Percentiles rank a stretch among this genome's conserved stretches.
Evolutionary conservation across 2,797 vertebrate genomes (phyloP).

Genomic region (Thripadectes ignobilis): DNA sequence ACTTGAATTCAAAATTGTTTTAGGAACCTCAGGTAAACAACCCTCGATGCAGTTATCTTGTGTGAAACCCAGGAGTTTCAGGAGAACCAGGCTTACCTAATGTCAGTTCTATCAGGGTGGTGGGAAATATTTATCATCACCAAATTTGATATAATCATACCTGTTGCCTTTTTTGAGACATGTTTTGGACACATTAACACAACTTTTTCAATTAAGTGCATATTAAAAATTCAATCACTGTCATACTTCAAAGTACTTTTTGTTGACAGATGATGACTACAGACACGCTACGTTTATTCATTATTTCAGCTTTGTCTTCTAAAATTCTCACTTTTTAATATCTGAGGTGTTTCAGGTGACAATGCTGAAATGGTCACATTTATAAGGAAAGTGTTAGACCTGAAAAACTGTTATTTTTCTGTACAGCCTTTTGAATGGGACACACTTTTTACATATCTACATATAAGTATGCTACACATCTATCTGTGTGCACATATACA

Average conservation of each 20-base stretch:
- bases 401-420: neutral
- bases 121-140: neutral
- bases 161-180: neutral
- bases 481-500: neutral
- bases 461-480: neutral
- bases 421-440: neutral
- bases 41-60: neutral
- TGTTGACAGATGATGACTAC: neutral
- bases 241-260: neutral
- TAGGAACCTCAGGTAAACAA: neutral
- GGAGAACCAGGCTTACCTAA: neutral
- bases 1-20: neutral
- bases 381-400: neutral
- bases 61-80: neutral
- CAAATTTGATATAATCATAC: neutral
- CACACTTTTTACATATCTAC: neutral
- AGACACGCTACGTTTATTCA: neutral
- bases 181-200: neutral
- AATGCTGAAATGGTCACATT: neutral
- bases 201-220: neutral
- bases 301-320: slow-evolving; percentile 10
- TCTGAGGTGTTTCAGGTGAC: neutral
- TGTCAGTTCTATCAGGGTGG: neutral
- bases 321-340: slow-evolving; percentile 26
- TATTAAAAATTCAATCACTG: slow-evolving; percentile 8